Evolutionary conservation across 2,888 invertebrate species (phyloP).

Genomic region (Cryptus armator): DNA sequence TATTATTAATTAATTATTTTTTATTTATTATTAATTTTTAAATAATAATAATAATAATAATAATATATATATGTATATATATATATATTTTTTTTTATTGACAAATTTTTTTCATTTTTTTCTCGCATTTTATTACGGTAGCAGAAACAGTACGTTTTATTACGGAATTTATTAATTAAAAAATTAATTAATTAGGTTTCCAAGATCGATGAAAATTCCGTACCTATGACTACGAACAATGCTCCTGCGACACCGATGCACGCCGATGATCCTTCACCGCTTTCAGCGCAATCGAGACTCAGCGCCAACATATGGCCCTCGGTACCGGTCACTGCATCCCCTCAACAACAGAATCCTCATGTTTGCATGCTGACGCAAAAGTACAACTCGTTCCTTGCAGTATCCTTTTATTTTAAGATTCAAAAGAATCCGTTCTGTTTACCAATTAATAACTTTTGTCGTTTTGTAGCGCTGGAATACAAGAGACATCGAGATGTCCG

Average conservation of each 20-base stretch:
- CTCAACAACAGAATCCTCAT: conserved; percentile 82
- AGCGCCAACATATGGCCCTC: conserved; percentile 88
- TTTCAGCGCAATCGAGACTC: conserved; percentile 77
- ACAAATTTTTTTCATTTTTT: not conserved
- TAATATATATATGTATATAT: too few species aligned
- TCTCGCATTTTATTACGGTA: too few species aligned
- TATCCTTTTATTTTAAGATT: not conserved
- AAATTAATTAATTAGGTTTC: conserved; percentile 70
- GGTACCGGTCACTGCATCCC: conserved; percentile 86
- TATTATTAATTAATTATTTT: too few species aligned
- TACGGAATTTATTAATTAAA: too few species aligned
- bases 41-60: too few species aligned
- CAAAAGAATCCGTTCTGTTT: not conserved
- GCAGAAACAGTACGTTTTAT: too few species aligned
- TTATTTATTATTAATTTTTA: too few species aligned
- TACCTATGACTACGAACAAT: conserved; percentile 57
- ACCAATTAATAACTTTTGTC: conserved; percentile 41
- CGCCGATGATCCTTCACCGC: conserved; percentile 67
- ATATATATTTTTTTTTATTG: too few species aligned
- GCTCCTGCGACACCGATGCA: conserved; percentile 59
- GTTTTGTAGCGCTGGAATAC: conserved; percentile 74
- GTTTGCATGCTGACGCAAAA: conserved; percentile 79
- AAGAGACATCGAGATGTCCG: conserved; percentile 83
- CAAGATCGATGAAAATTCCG: conserved; percentile 74
- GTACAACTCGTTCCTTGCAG: conserved; percentile 65